These are phyloP conservation scores for Hyposmocoma kahamanoa DNA, from an alignment of 1,140 invertebrate genomes.

Conservation along the genomic window DNA sequence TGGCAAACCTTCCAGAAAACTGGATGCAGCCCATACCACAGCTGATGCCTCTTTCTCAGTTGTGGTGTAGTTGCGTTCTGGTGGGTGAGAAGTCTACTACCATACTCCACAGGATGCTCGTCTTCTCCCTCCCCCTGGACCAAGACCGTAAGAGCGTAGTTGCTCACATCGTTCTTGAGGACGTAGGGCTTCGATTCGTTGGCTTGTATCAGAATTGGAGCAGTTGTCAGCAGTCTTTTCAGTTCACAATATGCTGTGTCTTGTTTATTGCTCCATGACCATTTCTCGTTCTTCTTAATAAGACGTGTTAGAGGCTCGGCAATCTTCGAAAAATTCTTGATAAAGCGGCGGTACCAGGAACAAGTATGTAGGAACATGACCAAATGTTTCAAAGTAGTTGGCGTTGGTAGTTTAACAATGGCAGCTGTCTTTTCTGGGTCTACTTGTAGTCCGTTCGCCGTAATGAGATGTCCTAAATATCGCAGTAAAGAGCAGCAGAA, in stretches of 20 bases:
- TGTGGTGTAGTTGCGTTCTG: too few relatives aligned
- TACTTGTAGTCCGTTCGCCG: not conserved
- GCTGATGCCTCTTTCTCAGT: conserved; percentile 1
- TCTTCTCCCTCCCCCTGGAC: not conserved
- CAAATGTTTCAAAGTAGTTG: not conserved
- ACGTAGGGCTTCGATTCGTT: conserved; percentile 5
- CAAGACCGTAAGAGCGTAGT: not conserved
- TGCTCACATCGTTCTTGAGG: not conserved
- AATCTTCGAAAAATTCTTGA: not conserved
- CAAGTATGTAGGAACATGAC: not conserved
- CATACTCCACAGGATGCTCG: conserved; percentile 18
- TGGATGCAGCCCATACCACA: not conserved
- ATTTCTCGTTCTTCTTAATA: not conserved
- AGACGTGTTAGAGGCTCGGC: not conserved
- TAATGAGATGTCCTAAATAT: not conserved
- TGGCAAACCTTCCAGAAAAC: conserved; percentile 45
- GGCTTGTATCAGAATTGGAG: not conserved
- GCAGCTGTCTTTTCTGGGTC: too few relatives aligned
- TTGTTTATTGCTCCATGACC: not conserved
- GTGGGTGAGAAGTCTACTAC: not conserved
- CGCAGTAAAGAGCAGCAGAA: not conserved
- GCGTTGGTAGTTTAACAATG: not conserved
- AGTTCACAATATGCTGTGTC: not conserved
- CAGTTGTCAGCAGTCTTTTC: not conserved
- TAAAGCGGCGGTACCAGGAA: not conserved